Base-by-base conservation (phyloP, 1,140 invertebrate species). In the Bombyx mandarina region DNA sequence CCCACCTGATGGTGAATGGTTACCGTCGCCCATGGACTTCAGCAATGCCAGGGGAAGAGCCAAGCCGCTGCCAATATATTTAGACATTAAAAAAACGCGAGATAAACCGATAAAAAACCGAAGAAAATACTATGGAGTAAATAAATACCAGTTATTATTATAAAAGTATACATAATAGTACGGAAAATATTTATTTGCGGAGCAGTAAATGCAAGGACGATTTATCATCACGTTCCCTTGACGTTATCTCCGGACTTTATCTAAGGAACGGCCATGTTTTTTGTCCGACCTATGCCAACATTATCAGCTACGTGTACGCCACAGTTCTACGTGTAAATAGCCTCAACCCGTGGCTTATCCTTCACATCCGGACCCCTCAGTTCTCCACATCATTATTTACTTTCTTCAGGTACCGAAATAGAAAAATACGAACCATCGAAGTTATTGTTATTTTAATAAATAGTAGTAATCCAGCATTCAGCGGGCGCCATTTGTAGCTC, bases 401-500 rank as follows among this genome's bases (percentile, higher is more conserved):
- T 70, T 61, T 66, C 43, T 55, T 61, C 60, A 62, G 43, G 65
- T 60, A 62, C 65, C 61, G 55, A 61, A 69, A 75, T 72, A 69
- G 8, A 47, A 10, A 12, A 65, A 71, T 73, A 60, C 54, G 60
- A 43, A 58, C 62, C 49, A 49, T 61, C 69, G 76, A 69, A 74
- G 63, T 65, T 66, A 75, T 74, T 79, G 78, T 83, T 82, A 76
- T 83, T 83, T 75, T 77, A 86, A 82, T 82, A 84, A 83, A 85
- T 75, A 73, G 60, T 77, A 82, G 77, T 81, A 81, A 82, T 72
- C 63, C 63, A 57, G 64, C 60, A 75, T 80, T 81, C 73, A 75
- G 56, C 43, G 55, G 61, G 58, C 66, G 65, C 65, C 73, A 73
- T 76, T 78, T 67, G 67, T 60, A 67, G 75, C 61, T 57, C 63